Evolutionary conservation across 2,113 vertebrate species (phyloP).

Genomic region (Scomber colias): DNA sequence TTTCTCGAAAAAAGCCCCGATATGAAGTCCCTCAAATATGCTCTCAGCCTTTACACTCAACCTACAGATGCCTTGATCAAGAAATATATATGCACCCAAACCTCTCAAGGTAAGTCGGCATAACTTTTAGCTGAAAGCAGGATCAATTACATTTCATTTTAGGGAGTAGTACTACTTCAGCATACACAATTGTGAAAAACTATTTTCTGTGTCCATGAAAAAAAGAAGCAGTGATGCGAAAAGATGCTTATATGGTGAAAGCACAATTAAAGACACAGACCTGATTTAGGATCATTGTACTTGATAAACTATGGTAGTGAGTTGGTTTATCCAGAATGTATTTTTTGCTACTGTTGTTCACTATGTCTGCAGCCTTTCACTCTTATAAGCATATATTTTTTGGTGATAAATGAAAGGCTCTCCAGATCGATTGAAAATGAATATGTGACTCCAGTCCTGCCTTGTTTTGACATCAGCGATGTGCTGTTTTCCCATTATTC

Average conservation of each 20-base stretch:
- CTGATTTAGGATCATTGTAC: not conserved
- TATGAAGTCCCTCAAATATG: conserved; percentile 94
- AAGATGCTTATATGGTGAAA: not conserved
- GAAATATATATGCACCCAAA: conserved; percentile 97
- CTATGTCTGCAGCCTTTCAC: not conserved
- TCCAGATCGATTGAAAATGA: not conserved
- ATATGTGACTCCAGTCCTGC: not conserved
- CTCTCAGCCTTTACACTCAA: conserved; percentile 98
- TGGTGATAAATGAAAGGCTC: not conserved
- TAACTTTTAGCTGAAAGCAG: not conserved
- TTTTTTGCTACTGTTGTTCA: conserved; percentile 12
- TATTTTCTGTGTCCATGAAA: not conserved
- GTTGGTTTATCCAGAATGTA: not conserved
- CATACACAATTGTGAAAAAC: not conserved
- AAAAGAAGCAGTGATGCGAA: not conserved
- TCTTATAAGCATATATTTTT: not conserved
- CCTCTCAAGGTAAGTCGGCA: conserved; percentile 90
- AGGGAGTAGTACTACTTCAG: not conserved
- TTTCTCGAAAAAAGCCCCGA: conserved; percentile 98
- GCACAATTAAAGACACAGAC: not conserved
- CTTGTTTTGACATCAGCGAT: not conserved
- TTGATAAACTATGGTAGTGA: not conserved
- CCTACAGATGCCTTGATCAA: conserved; percentile 97
- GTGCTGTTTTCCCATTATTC: conserved; percentile 8
- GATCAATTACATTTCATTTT: not conserved